These are phyloP conservation scores for Zygothrica quintamaculata DNA, from an alignment of 2,888 invertebrate species.

Conservation along the genomic window DNA sequence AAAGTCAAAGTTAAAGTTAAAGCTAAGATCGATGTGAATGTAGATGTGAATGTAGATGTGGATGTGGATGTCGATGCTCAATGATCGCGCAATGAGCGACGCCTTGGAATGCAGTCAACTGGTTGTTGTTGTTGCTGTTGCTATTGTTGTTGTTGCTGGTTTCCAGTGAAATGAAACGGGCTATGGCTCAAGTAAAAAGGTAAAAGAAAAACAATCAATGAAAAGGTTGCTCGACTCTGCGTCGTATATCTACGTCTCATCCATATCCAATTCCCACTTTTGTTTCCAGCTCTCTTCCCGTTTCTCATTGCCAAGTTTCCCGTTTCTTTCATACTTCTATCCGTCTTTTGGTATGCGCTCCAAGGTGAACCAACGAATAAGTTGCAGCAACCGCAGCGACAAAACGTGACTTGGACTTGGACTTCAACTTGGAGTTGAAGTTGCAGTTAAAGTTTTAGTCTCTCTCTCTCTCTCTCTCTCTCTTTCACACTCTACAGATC, in stretches of 20 bases:
- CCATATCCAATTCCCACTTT: slow-evolving; percentile 5
- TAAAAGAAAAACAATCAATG: slow-evolving; percentile 72
- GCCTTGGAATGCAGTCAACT: slow-evolving; percentile 71
- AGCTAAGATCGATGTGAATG: too few relatives aligned
- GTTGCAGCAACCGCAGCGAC: slow-evolving; percentile 44
- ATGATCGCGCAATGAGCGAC: slow-evolving; percentile 66
- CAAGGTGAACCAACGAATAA: slow-evolving; percentile 65
- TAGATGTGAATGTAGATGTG: neutral
- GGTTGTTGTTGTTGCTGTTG: slow-evolving; percentile 36
- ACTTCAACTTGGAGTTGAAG: slow-evolving; percentile 1
- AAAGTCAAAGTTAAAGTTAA: neutral
- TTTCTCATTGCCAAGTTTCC: slow-evolving; percentile 3
- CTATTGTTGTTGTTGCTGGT: slow-evolving; percentile 21
- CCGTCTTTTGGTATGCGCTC: slow-evolving; percentile 62
- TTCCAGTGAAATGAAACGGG: slow-evolving; percentile 66
- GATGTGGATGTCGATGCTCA: slow-evolving; percentile 40
- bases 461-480: too few relatives aligned
- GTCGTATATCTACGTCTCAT: neutral
- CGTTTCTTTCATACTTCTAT: slow-evolving; percentile 4
- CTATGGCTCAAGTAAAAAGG: slow-evolving; percentile 37
- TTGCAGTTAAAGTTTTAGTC: too few relatives aligned
- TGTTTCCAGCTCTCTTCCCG: slow-evolving; percentile 4
- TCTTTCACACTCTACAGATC: too few relatives aligned
- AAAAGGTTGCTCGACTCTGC: slow-evolving; percentile 62
- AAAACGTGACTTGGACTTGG: slow-evolving; percentile 64